These are phyloP conservation scores for Agelastica alni DNA, from an alignment of 2,888 invertebrate genomes.

Conservation along the genomic window DNA sequence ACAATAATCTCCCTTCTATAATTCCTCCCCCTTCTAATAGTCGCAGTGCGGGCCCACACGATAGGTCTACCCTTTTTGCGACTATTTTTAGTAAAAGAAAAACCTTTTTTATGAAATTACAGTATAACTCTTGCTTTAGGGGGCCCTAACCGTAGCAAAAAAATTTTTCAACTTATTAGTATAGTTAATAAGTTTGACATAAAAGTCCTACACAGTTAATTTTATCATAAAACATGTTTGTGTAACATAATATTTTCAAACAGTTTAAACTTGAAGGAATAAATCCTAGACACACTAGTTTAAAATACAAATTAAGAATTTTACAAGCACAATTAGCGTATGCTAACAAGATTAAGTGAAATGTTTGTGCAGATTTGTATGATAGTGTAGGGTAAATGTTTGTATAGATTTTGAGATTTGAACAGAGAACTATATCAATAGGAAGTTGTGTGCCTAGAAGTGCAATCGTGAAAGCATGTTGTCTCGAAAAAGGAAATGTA, in stretches of 20 bases:
- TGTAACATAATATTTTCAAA: background rate
- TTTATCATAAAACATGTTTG: no score
- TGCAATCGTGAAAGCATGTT: background rate
- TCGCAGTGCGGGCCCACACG: no score
- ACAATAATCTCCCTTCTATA: no score
- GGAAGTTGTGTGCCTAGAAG: background rate
- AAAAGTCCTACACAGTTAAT: no score
- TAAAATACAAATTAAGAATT: background rate
- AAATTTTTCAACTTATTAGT: background rate
- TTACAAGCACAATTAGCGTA: background rate
- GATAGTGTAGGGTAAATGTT: background rate
- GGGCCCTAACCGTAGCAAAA: no score
- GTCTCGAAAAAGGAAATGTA: background rate
- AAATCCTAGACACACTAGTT: background rate
- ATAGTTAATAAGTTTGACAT: no score
- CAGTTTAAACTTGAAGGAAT: background rate
- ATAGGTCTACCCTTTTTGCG: no score
- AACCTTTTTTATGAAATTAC: no score
- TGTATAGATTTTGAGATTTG: background rate
- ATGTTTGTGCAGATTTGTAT: background rate
- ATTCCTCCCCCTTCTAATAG: no score
- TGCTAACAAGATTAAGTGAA: background rate
- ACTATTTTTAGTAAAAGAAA: no score
- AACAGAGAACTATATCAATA: background rate
- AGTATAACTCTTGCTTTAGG: no score